phyloP scores from a whole-genome alignment of 2,797 vertebrate species.

The Coregonus sp. region DNA sequence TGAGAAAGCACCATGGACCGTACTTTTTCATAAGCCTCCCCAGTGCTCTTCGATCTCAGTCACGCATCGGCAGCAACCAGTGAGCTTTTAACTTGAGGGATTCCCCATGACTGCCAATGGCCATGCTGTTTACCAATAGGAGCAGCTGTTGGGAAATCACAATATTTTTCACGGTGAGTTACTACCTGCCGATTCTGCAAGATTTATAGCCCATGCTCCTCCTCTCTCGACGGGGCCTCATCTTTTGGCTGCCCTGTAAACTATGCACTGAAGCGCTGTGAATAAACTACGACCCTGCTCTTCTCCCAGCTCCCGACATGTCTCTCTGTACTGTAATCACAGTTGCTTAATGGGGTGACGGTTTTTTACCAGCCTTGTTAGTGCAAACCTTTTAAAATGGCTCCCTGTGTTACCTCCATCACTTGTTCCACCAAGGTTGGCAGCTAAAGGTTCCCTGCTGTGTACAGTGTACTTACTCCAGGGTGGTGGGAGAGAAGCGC shows the following conservation, averaged over 20 bases:
- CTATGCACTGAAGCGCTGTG: slow-evolving; percentile 3
- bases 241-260: slow-evolving; percentile 24
- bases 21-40: slow-evolving; percentile 27
- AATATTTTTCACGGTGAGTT: slow-evolving; percentile 34
- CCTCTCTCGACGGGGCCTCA: slow-evolving; percentile 21
- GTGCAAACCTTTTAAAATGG: not conserved
- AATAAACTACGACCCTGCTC: slow-evolving; percentile 30
- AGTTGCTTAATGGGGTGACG: not conserved
- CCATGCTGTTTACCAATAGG: slow-evolving; percentile 43
- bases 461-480: not conserved
- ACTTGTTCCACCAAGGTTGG: not conserved
- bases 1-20: slow-evolving; percentile 12
- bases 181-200: slow-evolving; percentile 21
- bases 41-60: slow-evolving; percentile 34
- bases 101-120: slow-evolving; percentile 14
- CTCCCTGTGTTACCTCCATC: not conserved
- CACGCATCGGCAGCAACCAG: slow-evolving; percentile 37
- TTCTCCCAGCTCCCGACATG: not conserved
- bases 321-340: not conserved
- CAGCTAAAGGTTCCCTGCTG: not conserved
- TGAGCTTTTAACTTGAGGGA: slow-evolving; percentile 51
- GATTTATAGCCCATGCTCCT: slow-evolving; percentile 33
- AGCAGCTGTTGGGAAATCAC: slow-evolving; percentile 34
- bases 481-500: not conserved
- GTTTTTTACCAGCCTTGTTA: not conserved